Base-by-base conservation (phyloP, 2,113 vertebrate genomes). In the Grammatotria lemairii region DNA sequence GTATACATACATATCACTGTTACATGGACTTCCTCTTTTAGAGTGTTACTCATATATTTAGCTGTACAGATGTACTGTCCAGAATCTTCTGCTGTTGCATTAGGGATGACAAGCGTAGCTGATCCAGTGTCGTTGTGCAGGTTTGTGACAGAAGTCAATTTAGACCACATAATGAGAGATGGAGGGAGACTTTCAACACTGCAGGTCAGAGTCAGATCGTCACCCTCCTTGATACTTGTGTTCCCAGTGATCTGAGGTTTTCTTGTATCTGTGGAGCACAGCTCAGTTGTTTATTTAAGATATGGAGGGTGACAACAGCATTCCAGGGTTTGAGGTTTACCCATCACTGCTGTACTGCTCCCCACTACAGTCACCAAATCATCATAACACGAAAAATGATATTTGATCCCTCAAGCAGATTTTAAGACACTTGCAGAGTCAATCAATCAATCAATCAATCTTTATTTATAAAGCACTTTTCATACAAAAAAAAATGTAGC, bases 61-160 rank as follows among this genome's bases (percentile, higher is more conserved):
- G 14, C 79, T 57, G 23, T 84, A 58, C 95, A 95, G n/a, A 73
- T 9, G 63, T 95, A 95, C 26, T 19, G 17, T 68, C 93, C 92
- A 33, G 84, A 81, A 70, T 92, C 40, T 55, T 57, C 73, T 19
- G 33, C 28, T 0, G 80, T 80, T 49, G 60, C 55, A 4, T 92
- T 92, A n/a, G 1, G 12, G 33, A 92, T 85, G 6, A 1, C 88
- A 68, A 35, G 23, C 3, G 3, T 19, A 58, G 33, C 23, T 35
- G n/a, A 26, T 12, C 21, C 45, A 57, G 49, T 82, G 14, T 49
- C 2, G 5, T 63, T 70, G 2, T 12, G 26, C 35, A n/a, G 70
- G 9, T 38, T 65, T 65, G 60, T 65, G 60, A 65, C 33, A 65
- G 33, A 65, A 21, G 0, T 38, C 10, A 65, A n/a, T 65, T 38